Evolutionary conservation across 2,888 invertebrate genomes (phyloP), one percentile per base, ranked within the genome.

Genomic region (Cerastoderma edule): DNA sequence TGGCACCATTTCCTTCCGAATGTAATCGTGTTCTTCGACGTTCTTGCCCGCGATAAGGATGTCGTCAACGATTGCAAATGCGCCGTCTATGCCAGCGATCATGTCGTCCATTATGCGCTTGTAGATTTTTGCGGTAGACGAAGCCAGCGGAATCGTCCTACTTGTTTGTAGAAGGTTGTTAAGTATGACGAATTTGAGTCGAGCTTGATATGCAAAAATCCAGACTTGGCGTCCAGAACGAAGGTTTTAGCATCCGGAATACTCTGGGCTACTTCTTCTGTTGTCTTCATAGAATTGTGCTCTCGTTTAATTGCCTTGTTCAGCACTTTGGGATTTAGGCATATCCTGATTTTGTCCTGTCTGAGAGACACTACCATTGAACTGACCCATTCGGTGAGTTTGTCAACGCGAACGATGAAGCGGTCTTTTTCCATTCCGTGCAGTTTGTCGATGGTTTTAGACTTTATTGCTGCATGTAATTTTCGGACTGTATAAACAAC

Each of bases 141-240:
- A 0, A 83, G 60, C 83, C 80, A 85, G 13, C 82, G 27, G 35
- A 71, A 84, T 19, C 83, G 28, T 10, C 83, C 84, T 27, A 83
- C 65, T 10, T 79, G 82, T 0, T 83, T 83, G 46, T 84, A 83
- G 57, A 86, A 85, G 0, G 79, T 86, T 35, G 85, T 86, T n/a
- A 85, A 64, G 19, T 68, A 73, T 0, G 76, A 81, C 1, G 82
- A 82, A 2, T 67, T 56, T n/a, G n/a, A n/a, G 32, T 82, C 80
- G 16, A 84, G 70, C 65, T 75, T 75, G 1, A 87, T 84, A 64
- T 85, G 83, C 39, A 76, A 46, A 53, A 83, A 85, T 28, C 84
- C 78, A 16, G 76, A 68, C 65, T 83, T 85, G 3, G 82, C 83
- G 66, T 85, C 83, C 3, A 84, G 66, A 24, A 63, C 67, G 74